Base-by-base conservation (phyloP, 2,113 vertebrate species). In the Promerops cafer region DNA sequence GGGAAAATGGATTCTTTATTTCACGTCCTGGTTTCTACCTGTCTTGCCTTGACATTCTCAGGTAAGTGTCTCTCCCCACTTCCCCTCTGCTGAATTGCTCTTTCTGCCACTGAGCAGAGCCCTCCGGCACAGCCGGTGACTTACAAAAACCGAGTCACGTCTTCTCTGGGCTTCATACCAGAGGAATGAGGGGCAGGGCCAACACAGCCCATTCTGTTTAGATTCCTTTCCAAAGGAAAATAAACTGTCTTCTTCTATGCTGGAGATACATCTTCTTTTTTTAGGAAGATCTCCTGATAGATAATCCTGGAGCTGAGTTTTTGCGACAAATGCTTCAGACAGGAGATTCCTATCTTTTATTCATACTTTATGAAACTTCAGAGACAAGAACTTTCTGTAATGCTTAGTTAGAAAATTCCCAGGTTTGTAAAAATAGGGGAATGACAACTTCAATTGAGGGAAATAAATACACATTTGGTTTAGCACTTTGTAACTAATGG, bases 1-100 rank as follows among this genome's bases (percentile, higher is more conserved):
- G 97, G 93, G 86, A 98, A 99, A 98, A 99, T 99, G 99, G 98
- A 98, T 96, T 97, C 97, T 94, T 96, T 93, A 93, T 83, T 98
- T 95, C 97, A 97, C 87, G 35, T 97, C 96, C 82, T 97, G 74
- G 30, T 98, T 91, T 96, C 98, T 92, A 93, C 98, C 75, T 97
- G 98, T 81, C 93, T 98, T 89, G 90, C 96, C 61, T 95, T 98
- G 92, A 83, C 88, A 15, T 92, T 94, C 89, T 96, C 97, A 96
- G 98, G 98, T 98, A 97, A 98, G 98, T 98, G 96, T 65, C 56
- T 94, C 78, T 97, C 75, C 57, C 16, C 31, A 11, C 31, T 52
- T 86, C 56, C 76, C 22, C 63, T 90, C 69, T 0, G 27, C 70
- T 0, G 0, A 70, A 4, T 44, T 66, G 37, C 47, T 70, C 64